Base-by-base conservation (phyloP, 2,888 invertebrate genomes). In the Poecilobothrus nobilitatus region DNA sequence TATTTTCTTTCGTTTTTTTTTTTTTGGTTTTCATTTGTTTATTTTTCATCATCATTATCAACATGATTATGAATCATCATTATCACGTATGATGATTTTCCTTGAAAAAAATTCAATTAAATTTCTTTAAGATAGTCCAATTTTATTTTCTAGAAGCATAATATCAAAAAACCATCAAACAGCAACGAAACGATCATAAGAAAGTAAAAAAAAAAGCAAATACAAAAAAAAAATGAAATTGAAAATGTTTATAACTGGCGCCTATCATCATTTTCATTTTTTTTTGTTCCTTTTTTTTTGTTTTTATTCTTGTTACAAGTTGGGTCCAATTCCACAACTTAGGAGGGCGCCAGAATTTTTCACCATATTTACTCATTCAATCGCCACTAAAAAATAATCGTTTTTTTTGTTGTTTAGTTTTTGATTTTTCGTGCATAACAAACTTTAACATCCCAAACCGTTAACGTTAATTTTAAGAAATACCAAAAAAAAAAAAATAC, bases 291-390 rank as follows among this genome's bases (percentile, higher is more conserved):
- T 53, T 18, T 53, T 53, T n/a, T 53, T 53, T 53, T 18, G 12
- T 18, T 18, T 18, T 18, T 53, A 18, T 53, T 18, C 18, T 53
- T 2, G 5, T 27, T 27, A 27, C 5, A 2, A 53, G 15, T 53
- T 53, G 53, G 53, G 18, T 53, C 12, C 53, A 53, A 53, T 53
- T 53, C 15, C 27, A 12, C 53, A 53, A 53, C 53, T 53, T 53
- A 53, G 53, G 53, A 53, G 53, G 53, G 53, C 53, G 53, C 53
- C 53, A 53, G 18, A 53, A 53, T 53, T 53, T 53, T 53, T 53
- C 53, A 53, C 53, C 53, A 53, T 53, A 53, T 18, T 41, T 15
- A 41, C 41, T 53, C 18, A 53, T 53, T 53, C 53, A 53, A 12
- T n/a, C 53, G 53, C 53, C 53, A 53, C 53, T 18, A 53, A 53